Base-by-base conservation (phyloP, 2,797 vertebrate genomes). In the Xiphophorus birchmanni region DNA sequence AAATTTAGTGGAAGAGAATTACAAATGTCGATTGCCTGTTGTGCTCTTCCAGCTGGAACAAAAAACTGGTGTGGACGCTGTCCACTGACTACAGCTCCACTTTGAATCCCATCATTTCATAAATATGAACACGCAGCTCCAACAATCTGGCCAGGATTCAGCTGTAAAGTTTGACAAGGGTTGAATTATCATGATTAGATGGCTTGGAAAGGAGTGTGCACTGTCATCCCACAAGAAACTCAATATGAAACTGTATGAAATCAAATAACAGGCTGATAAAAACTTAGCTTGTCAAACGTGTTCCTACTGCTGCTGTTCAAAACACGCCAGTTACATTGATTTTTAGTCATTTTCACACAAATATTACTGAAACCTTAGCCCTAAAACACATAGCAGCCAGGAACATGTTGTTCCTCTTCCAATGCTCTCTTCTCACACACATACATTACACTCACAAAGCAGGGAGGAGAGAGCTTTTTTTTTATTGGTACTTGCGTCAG, bases 401-500 rank as follows among this genome's bases (percentile, higher is more conserved):
- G 94, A 93, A 95, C 93, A 93, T 32, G 83, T 69, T 89, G 93
- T 93, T 85, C 92, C 88, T 80, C 91, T 81, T 91, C 82, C 80
- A 88, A 75, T 47, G 76, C 76, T 83, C 86, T 86, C 77, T 37
- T 11, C 65, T 82, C 80, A 50, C 65, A 74, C 82, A 60, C 73
- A 80, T 84, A 82, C 75, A 69, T 69, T 40, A 12, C 10, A 23
- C 21, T 69, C 65, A 69, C 26, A 81, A 73, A 82, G 56, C 75
- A 78, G 81, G 77, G 87, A 88, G 84, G 85, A 81, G 80, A 84
- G 86, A 85, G 81, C 13, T 47, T 47, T 45, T 86, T 94, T 94
- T 94, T 67, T 69, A 94, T 93, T 94, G 89, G 89, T 82, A 63
- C 89, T 94, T 91, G 92, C 91, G 88, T 94, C 94, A 93, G 88